These are phyloP conservation scores for Coturnix japonica DNA, from an alignment of 2,113 vertebrate genomes.

Conservation along the genomic window DNA sequence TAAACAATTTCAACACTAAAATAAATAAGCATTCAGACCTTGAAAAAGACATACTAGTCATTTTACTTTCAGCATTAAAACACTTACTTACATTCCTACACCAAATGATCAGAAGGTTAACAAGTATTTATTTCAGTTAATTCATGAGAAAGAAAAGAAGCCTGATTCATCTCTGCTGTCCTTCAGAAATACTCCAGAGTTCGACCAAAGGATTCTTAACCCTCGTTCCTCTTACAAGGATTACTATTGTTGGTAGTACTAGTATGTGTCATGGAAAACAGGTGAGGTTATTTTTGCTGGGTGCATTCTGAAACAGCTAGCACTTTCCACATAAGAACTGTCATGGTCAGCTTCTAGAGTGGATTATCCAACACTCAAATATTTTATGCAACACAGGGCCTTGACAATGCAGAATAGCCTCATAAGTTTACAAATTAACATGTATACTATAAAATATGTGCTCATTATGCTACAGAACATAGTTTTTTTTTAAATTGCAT, in stretches of 20 bases:
- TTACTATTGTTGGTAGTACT: neutral
- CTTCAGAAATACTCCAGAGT: conserved; percentile 52
- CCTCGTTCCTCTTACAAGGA: neutral
- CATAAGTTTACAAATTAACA: neutral
- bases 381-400: neutral
- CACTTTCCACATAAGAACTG: neutral
- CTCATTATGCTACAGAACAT: neutral
- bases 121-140: conserved; percentile 54
- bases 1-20: conserved; percentile 70
- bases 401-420: neutral
- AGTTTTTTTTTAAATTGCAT: neutral
- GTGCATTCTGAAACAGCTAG: neutral
- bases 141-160: conserved; percentile 26
- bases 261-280: neutral
- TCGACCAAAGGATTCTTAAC: neutral
- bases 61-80: conserved; percentile 45
- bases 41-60: conserved; percentile 51
- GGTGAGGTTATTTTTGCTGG: neutral
- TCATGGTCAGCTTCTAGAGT: neutral
- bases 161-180: conserved; percentile 39
- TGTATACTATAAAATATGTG: neutral
- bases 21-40: conserved; percentile 70
- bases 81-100: conserved; percentile 35
- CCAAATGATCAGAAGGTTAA: conserved; percentile 41
- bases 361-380: neutral